Conservation (phyloP, 1,140 invertebrate species). For the Drosophila littoralis region DNA sequence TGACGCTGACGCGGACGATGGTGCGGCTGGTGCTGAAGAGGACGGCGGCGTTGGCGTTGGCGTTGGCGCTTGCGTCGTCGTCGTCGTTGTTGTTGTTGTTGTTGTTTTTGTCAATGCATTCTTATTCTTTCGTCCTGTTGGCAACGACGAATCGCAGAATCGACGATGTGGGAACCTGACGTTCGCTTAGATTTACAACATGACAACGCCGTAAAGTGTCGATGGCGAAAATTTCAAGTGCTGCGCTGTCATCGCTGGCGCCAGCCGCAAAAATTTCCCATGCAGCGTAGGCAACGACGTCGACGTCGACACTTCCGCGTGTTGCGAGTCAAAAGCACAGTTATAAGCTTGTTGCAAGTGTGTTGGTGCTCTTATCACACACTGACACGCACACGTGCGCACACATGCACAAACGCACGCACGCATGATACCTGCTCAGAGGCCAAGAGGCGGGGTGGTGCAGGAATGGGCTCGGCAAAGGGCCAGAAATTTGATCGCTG, state of each 20-base stretch:
- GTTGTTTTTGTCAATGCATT: constrained; percentile 32
- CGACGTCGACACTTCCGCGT: constrained; percentile 53
- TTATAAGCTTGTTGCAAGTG: constrained; percentile 28
- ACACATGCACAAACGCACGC: not conserved
- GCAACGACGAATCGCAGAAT: constrained; percentile 4
- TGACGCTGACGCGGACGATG: constrained; percentile 17
- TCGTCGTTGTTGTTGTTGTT: constrained; percentile 11
- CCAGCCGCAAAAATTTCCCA: constrained; percentile 51
- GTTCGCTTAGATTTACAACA: constrained; percentile 46
- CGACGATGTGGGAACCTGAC: not conserved
- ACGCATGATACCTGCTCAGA: constrained; percentile 17
- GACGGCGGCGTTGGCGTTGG: not conserved
- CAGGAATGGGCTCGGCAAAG: not conserved
- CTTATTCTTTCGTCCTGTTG: constrained; percentile 7
- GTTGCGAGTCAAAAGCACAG: constrained; percentile 45
- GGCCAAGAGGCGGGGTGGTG: not conserved
- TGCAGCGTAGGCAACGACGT: constrained; percentile 20
- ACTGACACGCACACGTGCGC: constrained; percentile 6
- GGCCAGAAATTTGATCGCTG: constrained; percentile 45
- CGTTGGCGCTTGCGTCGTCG: not conserved
- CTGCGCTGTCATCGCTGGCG: constrained; percentile 31
- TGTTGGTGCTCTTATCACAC: constrained; percentile 26
- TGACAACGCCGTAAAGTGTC: constrained; percentile 19
- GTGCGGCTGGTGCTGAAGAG: not conserved
- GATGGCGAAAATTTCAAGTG: constrained; percentile 33